phyloP scores from a whole-genome alignment of 2,797 vertebrate genomes.

The Chiloscyllium punctatum region DNA sequence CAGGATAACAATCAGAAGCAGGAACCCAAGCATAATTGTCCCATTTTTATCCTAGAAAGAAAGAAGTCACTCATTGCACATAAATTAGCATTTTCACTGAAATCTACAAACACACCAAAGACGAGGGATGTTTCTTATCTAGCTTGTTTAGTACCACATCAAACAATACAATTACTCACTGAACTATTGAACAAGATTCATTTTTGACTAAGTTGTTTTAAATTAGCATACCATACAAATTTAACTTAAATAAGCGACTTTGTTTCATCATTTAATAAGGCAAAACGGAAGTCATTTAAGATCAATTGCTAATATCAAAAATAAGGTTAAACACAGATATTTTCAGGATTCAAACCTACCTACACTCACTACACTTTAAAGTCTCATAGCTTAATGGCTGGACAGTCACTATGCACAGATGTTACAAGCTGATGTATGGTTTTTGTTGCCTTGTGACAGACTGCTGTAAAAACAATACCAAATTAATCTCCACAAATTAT shows the following conservation, averaged over 20 bases:
- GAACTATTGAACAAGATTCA: not conserved
- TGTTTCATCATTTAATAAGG: not conserved
- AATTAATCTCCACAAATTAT: slow-evolving; percentile 20
- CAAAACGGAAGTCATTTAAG: not conserved
- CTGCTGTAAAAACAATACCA: not conserved
- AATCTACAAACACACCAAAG: not conserved
- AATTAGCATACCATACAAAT: not conserved
- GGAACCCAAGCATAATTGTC: not conserved
- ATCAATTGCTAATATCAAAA: not conserved
- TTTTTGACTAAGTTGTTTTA: not conserved
- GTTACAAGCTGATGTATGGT: not conserved
- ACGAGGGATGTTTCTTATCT: not conserved
- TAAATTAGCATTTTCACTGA: not conserved
- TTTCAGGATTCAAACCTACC: not conserved
- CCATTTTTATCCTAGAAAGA: not conserved
- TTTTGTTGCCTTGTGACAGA: not conserved
- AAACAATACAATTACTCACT: not conserved
- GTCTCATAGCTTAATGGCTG: not conserved
- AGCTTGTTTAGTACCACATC: not conserved
- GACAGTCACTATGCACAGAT: not conserved
- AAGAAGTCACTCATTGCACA: no score
- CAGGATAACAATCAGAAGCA: not conserved
- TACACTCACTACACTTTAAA: not conserved
- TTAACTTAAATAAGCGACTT: not conserved
- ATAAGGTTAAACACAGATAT: not conserved